Conservation (phyloP, 2,113 vertebrate genomes). For the Myrmophylax atrothorax region DNA sequence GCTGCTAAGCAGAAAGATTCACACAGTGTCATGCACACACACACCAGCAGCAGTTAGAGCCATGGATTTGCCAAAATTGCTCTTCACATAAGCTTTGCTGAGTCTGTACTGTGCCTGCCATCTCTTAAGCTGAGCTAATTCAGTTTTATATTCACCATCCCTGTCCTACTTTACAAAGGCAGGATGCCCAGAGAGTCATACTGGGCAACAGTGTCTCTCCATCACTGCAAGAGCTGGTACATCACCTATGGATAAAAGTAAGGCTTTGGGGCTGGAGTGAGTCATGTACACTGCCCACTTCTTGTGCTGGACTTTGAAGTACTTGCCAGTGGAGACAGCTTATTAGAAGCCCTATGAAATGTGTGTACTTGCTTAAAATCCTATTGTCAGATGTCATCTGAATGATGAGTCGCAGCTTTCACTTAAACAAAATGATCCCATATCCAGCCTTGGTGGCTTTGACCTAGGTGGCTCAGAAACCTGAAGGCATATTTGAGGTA, state of each 20-base stretch:
- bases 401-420: neutral
- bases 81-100: neutral
- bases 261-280: neutral
- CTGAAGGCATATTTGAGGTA: neutral
- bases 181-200: neutral
- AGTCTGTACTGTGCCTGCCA: neutral
- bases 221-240: fast-evolving
- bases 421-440: neutral
- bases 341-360: neutral
- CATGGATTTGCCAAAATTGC: neutral
- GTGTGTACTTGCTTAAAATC: neutral
- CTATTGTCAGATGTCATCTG: neutral
- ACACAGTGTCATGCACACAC: fast-evolving
- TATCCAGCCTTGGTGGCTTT: neutral
- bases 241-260: neutral
- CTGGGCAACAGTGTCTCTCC: neutral
- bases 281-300: neutral
- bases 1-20: neutral
- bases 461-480: neutral
- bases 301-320: neutral
- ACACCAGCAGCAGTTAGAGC: neutral
- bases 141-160: neutral
- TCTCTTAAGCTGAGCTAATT: neutral
- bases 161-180: neutral
- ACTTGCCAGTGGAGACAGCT: neutral